Percentiles rank a stretch among this genome's conserved stretches.
Evolutionary conservation across 92 coral and sea anemone genomes (phyloP).

Genomic region (Phenganax subtilis): DNA sequence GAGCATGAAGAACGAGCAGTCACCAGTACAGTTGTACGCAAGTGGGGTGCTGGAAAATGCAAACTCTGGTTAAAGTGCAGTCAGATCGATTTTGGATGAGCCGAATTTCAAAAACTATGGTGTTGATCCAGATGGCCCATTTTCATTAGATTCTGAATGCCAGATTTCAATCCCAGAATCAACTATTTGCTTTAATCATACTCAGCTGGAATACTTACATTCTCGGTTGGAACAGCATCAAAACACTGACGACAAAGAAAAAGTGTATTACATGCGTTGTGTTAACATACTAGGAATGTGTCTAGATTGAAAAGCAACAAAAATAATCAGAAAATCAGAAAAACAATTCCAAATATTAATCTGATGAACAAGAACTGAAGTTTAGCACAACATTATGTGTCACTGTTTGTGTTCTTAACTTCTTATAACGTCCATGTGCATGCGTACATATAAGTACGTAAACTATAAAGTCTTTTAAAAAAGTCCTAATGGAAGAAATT

Average conservation of each 20-base stretch:
- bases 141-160: constrained; percentile 44
- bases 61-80: neutral
- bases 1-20: constrained; percentile 47
- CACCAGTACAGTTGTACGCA: constrained; percentile 43
- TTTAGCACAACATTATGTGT: too few relatives aligned
- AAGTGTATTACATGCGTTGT: neutral
- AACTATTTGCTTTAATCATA: constrained; percentile 28
- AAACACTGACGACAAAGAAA: constrained; percentile 40
- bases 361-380: too few relatives aligned
- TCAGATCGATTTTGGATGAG: neutral
- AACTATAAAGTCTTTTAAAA: too few relatives aligned
- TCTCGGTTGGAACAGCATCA: constrained; percentile 34
- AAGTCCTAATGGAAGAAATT: too few relatives aligned
- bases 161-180: constrained; percentile 49
- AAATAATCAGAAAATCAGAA: too few relatives aligned
- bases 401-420: too few relatives aligned
- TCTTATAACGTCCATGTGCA: too few relatives aligned
- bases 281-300: too few relatives aligned
- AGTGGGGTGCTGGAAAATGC: constrained; percentile 34
- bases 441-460: too few relatives aligned
- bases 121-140: constrained; percentile 46
- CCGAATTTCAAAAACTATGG: constrained; percentile 12
- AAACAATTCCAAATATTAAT: too few relatives aligned
- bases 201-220: constrained; percentile 10
- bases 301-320: too few relatives aligned